A percentile compares a stretch with the other conserved stretches of the same genome.
These are phyloP conservation scores for Xyrauchen texanus DNA, from an alignment of 2,113 vertebrate genomes.

Conservation along the genomic window DNA sequence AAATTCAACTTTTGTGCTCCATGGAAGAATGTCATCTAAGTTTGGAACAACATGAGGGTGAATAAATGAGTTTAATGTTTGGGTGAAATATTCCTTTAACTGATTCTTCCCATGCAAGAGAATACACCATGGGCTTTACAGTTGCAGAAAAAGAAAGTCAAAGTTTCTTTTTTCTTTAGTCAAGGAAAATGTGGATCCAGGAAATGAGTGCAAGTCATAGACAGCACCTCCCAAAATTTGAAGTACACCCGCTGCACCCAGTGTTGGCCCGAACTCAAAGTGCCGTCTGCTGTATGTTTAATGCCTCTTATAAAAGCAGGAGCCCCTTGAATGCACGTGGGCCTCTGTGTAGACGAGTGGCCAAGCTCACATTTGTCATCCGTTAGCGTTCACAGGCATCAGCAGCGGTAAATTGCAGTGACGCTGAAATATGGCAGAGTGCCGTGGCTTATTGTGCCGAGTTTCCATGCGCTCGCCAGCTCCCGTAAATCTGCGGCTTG, in stretches of 20 bases:
- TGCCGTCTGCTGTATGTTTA: constrained; percentile 29
- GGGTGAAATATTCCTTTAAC: no score
- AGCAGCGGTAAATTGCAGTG: neutral
- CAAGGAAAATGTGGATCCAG: constrained; percentile 64
- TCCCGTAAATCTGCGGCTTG: constrained; percentile 50
- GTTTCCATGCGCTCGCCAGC: constrained; percentile 57
- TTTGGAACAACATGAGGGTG: no score
- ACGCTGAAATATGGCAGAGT: constrained; percentile 38
- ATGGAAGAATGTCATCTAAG: no score
- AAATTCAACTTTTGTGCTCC: no score
- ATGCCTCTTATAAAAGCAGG: constrained; percentile 23
- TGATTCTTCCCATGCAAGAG: constrained; percentile 48
- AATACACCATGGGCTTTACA: neutral
- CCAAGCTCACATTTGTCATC: constrained; percentile 7
- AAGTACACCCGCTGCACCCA: constrained; percentile 60
- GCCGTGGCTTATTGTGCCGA: constrained; percentile 49
- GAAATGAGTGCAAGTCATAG: constrained; percentile 68
- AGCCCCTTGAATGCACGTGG: neutral
- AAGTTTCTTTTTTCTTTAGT: neutral
- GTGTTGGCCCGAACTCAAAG: constrained; percentile 65
- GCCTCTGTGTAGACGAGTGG: neutral
- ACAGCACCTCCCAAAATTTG: constrained; percentile 67
- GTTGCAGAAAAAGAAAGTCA: neutral
- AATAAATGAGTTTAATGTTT: no score
- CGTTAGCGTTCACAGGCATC: neutral